A percentile compares a stretch with the other conserved stretches of the same genome.
phyloP scores from a whole-genome alignment of 2,797 vertebrate species.

The Peromyscus melanophrys region DNA sequence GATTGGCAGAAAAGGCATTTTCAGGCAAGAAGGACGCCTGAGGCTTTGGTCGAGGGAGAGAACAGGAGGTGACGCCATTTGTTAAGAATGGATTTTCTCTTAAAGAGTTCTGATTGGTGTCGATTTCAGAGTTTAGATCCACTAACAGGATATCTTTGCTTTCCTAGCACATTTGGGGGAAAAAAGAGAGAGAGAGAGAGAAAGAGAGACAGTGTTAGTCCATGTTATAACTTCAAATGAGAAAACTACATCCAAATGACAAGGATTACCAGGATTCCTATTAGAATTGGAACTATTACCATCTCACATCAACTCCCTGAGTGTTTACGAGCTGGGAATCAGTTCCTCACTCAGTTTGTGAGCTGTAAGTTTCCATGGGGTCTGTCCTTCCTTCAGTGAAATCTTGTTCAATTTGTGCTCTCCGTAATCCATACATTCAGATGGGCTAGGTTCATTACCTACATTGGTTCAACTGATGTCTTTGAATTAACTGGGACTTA shows the following conservation, averaged over 20 bases:
- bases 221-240: slow-evolving; percentile 75
- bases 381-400: background rate
- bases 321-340: background rate
- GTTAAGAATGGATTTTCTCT: slow-evolving; percentile 93
- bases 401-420: background rate
- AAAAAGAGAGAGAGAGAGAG: slow-evolving; percentile 82
- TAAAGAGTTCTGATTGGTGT: slow-evolving; percentile 96
- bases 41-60: slow-evolving; percentile 90
- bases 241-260: slow-evolving; percentile 67
- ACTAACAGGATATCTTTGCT: slow-evolving; percentile 97
- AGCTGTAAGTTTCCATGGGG: background rate
- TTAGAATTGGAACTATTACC: background rate
- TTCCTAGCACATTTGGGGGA: slow-evolving; percentile 93
- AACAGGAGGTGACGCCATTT: slow-evolving; percentile 90
- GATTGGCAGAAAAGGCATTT: slow-evolving; percentile 91
- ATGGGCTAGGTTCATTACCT: background rate
- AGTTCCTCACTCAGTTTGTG: background rate
- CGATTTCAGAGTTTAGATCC: slow-evolving; percentile 97
- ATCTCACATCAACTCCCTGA: background rate
- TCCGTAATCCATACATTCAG: background rate
- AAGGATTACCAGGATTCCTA: slow-evolving; percentile 33
- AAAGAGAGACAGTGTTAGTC: slow-evolving; percentile 83
- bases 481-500: background rate
- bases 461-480: background rate
- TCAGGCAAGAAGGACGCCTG: slow-evolving; percentile 91